Evolutionary conservation across 2,888 invertebrate genomes (phyloP).

Genomic region (Xestia sexstrigata): DNA sequence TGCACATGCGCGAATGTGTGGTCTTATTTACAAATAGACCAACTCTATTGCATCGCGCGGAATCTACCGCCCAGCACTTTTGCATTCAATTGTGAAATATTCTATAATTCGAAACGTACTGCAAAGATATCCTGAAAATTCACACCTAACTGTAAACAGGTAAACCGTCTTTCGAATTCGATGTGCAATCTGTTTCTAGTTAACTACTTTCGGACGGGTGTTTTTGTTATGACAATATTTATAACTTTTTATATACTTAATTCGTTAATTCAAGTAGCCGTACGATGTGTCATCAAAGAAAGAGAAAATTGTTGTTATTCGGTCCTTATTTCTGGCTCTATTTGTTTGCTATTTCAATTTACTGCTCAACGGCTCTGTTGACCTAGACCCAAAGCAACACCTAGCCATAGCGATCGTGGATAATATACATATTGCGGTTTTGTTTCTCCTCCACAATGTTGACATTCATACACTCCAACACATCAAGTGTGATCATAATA

Average conservation of each 20-base stretch:
- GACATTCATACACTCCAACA: conserved; percentile 2
- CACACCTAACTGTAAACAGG: background rate
- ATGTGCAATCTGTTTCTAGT: background rate
- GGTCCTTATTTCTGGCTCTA: background rate
- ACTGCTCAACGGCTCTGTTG: background rate
- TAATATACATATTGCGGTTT: background rate
- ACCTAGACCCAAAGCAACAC: background rate
- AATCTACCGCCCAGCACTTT: conserved; percentile 1
- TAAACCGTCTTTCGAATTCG: background rate
- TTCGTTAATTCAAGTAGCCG: background rate
- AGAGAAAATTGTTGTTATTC: background rate
- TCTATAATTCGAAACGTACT: background rate
- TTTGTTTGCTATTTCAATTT: background rate
- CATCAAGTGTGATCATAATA: background rate
- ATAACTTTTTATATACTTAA: background rate
- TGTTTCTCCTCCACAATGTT: conserved; percentile 1
- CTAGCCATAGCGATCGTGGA: background rate
- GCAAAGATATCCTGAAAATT: background rate
- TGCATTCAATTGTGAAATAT: conserved; percentile 24
- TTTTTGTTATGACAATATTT: background rate
- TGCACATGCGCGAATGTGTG: conserved; percentile 41
- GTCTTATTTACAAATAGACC: conserved; percentile 26
- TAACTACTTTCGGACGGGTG: background rate
- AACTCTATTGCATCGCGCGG: conserved; percentile 17
- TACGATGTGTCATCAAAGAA: background rate